Base-by-base conservation (phyloP, 2,113 vertebrate genomes). In the Bubo bubo region DNA sequence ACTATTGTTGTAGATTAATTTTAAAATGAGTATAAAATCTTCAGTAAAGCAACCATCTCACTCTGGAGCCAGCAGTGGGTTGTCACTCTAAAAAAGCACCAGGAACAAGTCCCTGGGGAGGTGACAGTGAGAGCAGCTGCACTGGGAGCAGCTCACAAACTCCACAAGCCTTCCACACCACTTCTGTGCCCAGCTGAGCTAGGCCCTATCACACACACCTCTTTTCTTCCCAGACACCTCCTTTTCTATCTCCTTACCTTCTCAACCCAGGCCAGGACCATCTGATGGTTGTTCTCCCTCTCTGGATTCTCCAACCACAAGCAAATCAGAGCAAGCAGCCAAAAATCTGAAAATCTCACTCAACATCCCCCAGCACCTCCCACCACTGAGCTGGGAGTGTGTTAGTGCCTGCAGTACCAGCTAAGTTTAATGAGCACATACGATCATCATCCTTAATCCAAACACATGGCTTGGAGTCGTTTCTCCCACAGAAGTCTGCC, bases 141-240 rank as follows among this genome's bases (percentile, higher is more conserved):
- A 16, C 10, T 9, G 7, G 21, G 30, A 71, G 41, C 55, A 83
- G 60, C 49, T 71, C 81, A 74, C 35, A 70, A 18, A 19, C 45
- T 30, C 16, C 39, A 26, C 24, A n/a, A n/a, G 1, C 32, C 37
- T 59, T 43, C 30, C 37, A 30, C 11, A 8, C 34, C 19, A 4
- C 17, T 45, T 35, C 49, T 53, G 18, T 24, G 18, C 6, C 49
- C 43, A 26, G 49, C 35, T 43, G 21, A 68, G 9, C 35, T 26
- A 21, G 1, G 14, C 23, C 19, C 32, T 21, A 2, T 7, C 7
- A 0, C 32, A 74, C 2, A 32, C 5, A 16, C 5, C 16, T 24
- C 39, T 71, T 32, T 41, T 20, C 56, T 37, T 39, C 59, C 18
- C 62, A 32, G 12, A 16, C 3, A 17, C 27, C 37, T 62, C 16